Conservation (phyloP, 2,888 invertebrate species). For the Drosophila demipolita region DNA sequence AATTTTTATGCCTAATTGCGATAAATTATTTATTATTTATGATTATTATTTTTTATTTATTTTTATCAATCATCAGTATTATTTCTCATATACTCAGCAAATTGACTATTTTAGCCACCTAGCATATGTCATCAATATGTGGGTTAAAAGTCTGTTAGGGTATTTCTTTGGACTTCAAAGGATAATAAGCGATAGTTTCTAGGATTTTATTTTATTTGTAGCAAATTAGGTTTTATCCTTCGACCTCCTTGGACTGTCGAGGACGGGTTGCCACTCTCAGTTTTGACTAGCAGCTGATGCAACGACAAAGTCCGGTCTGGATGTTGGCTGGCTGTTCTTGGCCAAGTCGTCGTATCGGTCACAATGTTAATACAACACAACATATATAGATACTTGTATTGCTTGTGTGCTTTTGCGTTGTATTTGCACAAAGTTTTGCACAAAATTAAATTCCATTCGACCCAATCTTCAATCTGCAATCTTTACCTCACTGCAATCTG, state of each 20-base stretch:
- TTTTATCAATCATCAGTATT: background rate
- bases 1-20: background rate
- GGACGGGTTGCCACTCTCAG: constrained; percentile 9
- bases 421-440: constrained; percentile 64
- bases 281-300: constrained; percentile 47
- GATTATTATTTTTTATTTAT: no score
- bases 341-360: constrained; percentile 36
- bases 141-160: background rate
- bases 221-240: constrained; percentile 72
- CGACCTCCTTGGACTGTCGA: constrained; percentile 27
- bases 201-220: constrained; percentile 61
- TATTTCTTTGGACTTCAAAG: background rate
- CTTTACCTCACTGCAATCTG: constrained; percentile 47
- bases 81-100: background rate
- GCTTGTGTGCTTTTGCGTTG: constrained; percentile 25
- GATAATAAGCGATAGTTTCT: background rate
- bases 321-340: constrained; percentile 34
- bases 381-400: constrained; percentile 30
- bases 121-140: background rate
- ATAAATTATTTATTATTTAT: background rate
- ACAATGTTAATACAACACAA: constrained; percentile 45
- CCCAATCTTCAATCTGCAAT: constrained; percentile 58
- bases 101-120: background rate
- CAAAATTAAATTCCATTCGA: constrained; percentile 74
- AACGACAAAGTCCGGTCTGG: constrained; percentile 46